Conservation (phyloP, 2,113 vertebrate genomes). For the Centropus bengalensis region DNA sequence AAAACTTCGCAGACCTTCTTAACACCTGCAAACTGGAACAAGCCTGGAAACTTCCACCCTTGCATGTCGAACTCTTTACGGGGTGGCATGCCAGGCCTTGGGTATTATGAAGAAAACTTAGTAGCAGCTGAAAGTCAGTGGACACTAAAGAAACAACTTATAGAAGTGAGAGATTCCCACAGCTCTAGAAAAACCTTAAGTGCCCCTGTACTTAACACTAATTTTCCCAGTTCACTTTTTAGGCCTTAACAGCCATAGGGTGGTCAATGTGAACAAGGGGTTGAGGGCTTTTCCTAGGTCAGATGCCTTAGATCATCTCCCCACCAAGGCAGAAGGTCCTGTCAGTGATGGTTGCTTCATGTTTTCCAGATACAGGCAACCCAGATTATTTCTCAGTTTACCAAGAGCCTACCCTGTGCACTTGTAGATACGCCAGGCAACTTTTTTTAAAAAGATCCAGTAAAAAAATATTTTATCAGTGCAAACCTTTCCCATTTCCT, state of each 20-base stretch:
- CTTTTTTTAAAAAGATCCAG: background rate
- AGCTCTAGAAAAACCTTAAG: background rate
- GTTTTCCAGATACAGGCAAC: background rate
- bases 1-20: background rate
- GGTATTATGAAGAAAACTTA: background rate
- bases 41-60: background rate
- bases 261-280: background rate
- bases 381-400: background rate
- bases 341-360: background rate
- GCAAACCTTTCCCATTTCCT: background rate
- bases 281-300: background rate
- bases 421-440: background rate
- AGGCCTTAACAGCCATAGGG: background rate
- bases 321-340: background rate
- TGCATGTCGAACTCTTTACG: background rate
- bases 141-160: background rate
- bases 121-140: background rate
- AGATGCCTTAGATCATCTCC: background rate
- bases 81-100: background rate
- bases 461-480: background rate
- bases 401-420: background rate
- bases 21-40: background rate
- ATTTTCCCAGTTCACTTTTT: background rate
- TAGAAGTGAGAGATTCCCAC: fast-evolving
- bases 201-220: background rate